Conservation (phyloP, 2,113 vertebrate species). For the Siniperca chuatsi region DNA sequence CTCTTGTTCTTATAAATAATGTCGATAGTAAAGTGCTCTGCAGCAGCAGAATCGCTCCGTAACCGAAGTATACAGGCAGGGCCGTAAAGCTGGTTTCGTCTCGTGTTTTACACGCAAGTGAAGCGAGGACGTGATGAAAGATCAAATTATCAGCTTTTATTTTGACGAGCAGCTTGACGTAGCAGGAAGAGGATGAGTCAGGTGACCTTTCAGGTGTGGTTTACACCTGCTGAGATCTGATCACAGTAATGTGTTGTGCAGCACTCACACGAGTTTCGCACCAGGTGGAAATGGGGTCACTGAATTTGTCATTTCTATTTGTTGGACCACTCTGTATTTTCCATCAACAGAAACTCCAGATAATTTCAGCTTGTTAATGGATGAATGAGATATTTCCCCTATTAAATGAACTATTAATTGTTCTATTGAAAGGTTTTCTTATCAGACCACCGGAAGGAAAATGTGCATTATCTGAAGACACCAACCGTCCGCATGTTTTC, state of each 20-base stretch:
- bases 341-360: neutral
- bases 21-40: constrained; percentile 66
- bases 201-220: too few relatives aligned
- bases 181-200: too few relatives aligned
- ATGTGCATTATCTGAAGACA: constrained; percentile 28
- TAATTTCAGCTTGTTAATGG: neutral
- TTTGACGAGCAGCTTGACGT: too few relatives aligned
- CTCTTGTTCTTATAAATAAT: constrained; percentile 72
- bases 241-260: too few relatives aligned
- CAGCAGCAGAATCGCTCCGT: constrained; percentile 27
- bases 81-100: neutral
- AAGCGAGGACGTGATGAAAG: neutral
- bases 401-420: constrained; percentile 4
- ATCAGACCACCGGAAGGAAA: constrained; percentile 25
- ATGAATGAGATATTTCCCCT: constrained; percentile 18
- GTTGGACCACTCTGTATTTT: neutral
- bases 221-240: too few relatives aligned
- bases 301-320: neutral
- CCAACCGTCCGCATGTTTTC: constrained; percentile 22
- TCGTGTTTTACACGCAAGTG: neutral
- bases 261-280: too few relatives aligned
- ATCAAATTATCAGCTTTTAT: neutral
- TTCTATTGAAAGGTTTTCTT: neutral
- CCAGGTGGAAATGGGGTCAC: neutral
- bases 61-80: neutral